phyloP scores from a whole-genome alignment of 2,888 invertebrate genomes.

The Drosophila nr. perissopoda region DNA sequence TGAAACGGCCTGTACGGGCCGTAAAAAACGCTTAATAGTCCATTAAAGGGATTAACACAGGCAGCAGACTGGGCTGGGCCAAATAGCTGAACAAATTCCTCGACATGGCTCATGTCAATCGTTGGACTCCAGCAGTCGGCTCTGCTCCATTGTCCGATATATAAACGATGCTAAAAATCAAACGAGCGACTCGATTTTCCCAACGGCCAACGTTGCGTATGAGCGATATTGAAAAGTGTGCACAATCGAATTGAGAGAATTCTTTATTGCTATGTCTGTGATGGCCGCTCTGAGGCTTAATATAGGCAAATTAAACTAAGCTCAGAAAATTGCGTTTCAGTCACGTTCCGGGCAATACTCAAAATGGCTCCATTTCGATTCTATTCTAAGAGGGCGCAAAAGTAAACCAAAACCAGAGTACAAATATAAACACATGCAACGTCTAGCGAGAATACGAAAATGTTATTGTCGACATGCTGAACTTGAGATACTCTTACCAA shows the following conservation, averaged over 20 bases:
- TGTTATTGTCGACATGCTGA: background rate
- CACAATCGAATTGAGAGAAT: conserved; percentile 36
- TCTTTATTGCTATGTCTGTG: conserved; percentile 50
- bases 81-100: conserved; percentile 67
- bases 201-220: conserved; percentile 52
- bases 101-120: conserved; percentile 64
- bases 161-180: conserved; percentile 56
- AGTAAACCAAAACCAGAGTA: conserved; percentile 39
- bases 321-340: conserved; percentile 72
- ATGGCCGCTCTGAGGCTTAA: conserved; percentile 35
- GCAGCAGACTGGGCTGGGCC: conserved; percentile 19
- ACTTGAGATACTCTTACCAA: conserved; percentile 15
- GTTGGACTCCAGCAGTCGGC: conserved; percentile 19
- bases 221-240: conserved; percentile 61
- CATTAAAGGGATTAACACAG: conserved; percentile 70
- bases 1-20: conserved; percentile 44
- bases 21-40: conserved; percentile 70
- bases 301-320: conserved; percentile 79
- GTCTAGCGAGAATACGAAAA: background rate
- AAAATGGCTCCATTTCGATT: conserved; percentile 72
- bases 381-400: conserved; percentile 8
- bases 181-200: conserved; percentile 25
- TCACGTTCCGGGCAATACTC: conserved; percentile 68
- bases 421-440: conserved; percentile 66
- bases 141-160: background rate